phyloP scores from a whole-genome alignment of 2,797 vertebrate species.

The Tapera naevia region DNA sequence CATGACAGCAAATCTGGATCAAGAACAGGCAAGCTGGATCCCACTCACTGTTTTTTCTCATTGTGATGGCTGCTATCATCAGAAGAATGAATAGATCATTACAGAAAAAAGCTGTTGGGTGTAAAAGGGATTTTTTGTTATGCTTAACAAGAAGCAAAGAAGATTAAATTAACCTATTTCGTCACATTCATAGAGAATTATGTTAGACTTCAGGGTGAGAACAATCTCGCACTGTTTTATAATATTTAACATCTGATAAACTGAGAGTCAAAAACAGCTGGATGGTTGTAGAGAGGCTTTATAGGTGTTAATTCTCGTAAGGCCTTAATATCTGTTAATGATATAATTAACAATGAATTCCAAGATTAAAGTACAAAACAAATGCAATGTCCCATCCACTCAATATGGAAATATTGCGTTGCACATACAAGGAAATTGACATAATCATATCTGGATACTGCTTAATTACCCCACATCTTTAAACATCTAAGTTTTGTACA shows the following conservation, averaged over 20 bases:
- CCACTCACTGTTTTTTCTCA: neutral
- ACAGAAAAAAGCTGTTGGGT: neutral
- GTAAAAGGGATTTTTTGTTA: neutral
- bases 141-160: neutral
- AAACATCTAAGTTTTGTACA: neutral
- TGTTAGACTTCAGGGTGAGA: neutral
- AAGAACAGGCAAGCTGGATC: neutral
- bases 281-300: neutral
- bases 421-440: neutral
- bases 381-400: neutral
- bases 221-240: neutral
- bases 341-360: neutral
- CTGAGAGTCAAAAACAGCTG: neutral
- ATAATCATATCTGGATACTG: neutral
- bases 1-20: neutral
- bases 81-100: neutral
- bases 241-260: neutral
- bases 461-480: neutral
- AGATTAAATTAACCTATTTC: neutral
- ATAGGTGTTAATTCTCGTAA: neutral
- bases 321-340: neutral
- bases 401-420: neutral
- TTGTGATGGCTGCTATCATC: neutral
- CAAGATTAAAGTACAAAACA: neutral
- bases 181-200: neutral